These are phyloP conservation scores for Enteromius trimaculatus DNA, from an alignment of 2,797 vertebrate species.

Conservation along the genomic window DNA sequence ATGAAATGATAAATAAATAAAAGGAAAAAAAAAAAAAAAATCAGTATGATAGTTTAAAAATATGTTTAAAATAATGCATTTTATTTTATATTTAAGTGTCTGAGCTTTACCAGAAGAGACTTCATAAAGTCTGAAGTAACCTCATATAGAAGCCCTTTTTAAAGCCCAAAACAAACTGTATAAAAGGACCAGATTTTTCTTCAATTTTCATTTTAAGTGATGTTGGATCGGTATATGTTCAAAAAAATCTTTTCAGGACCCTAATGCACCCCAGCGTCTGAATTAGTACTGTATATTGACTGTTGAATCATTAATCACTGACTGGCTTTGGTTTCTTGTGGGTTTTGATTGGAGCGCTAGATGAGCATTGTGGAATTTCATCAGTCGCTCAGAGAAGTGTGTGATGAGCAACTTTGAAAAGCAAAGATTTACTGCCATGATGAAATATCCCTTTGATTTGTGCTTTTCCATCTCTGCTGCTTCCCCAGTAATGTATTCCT, in stretches of 20 bases:
- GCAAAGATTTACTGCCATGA: slow-evolving; percentile 55
- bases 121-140: neutral
- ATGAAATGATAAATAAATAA: too few relatives aligned
- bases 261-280: slow-evolving; percentile 32
- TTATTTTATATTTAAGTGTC: neutral
- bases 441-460: slow-evolving; percentile 64
- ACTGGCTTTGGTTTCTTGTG: slow-evolving; percentile 40
- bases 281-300: slow-evolving; percentile 49
- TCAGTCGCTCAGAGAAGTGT: slow-evolving; percentile 54
- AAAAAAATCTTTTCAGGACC: slow-evolving; percentile 36
- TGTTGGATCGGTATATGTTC: slow-evolving; percentile 17
- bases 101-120: neutral
- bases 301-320: slow-evolving; percentile 56
- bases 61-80: neutral
- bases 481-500: slow-evolving; percentile 46
- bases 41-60: neutral
- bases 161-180: neutral
- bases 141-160: neutral
- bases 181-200: slow-evolving; percentile 3
- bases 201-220: slow-evolving; percentile 16
- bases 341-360: slow-evolving; percentile 42
- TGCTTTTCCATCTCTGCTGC: slow-evolving; percentile 43
- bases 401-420: slow-evolving; percentile 54
- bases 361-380: slow-evolving; percentile 55
- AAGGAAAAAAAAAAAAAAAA: neutral